Base-by-base conservation (phyloP, 2,113 vertebrate species). In the mouse (Mus musculus) region DNA sequence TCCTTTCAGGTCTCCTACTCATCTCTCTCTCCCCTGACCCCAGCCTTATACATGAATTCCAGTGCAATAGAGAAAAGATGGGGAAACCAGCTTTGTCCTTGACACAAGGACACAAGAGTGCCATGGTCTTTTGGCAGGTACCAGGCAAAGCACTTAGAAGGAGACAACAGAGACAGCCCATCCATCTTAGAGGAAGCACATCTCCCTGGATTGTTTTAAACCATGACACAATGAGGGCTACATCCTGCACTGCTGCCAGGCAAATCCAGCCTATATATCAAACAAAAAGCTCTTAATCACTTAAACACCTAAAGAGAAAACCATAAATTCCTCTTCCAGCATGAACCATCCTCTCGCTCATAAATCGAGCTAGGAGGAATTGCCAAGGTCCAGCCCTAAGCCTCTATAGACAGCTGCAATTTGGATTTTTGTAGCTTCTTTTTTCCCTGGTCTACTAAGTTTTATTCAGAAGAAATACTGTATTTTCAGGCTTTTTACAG, bases 261-360 rank as follows among this genome's bases (percentile, higher is more conserved):
- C 78, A 97, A 96, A 98, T 96, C 96, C 95, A 90, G 22, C 65
- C 91, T 77, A 85, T 95, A 77, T 73, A 96, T 97, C 98, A 97
- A 46, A 95, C 36, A 73, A 91, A 93, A 95, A 96, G 87, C 96
- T 92, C 80, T 96, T 96, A 92, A 90, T 95, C 97, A 95, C 96
- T 94, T 96, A 96, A 97, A 95, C 76, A 96, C 94, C 89, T 81
- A 94, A 90, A 82, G 52, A 90, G 77, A 93, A 95, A 97, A 94
- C 36, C 87, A 94, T 95, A 90, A 97, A 96, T 88, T 87, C 69
- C 46, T 65, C 73, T 89, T 33, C 22, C 46, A 65, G 75, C 3
- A 19, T 85, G 39, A 96, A 84, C 46, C 20, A 30, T 95, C 69
- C 63, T 72, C 90, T 73, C 46, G 39, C n/a, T 94, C 95, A 85